Conservation (phyloP, 2,797 vertebrate species). For the Sarcoramphus papa region DNA sequence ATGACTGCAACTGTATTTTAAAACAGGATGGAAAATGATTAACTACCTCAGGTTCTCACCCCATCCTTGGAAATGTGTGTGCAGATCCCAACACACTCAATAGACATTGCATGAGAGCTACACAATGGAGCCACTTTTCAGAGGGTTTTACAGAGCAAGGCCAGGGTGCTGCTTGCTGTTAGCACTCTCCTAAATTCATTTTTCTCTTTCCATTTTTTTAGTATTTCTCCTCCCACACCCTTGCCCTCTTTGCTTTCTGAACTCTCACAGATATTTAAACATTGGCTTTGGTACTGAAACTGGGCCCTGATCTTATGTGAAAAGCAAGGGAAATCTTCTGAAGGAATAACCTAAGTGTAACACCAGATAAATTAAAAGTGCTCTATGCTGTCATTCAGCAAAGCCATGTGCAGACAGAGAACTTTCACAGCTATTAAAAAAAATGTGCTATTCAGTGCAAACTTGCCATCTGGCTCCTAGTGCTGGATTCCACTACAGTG, state of each 20-base stretch:
- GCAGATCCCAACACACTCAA: neutral
- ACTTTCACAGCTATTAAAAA: constrained; percentile 71
- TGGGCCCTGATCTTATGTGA: neutral
- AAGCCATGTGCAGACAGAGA: constrained; percentile 60
- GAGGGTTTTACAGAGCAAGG: neutral
- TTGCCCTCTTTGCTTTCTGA: constrained; percentile 8
- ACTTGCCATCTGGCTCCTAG: constrained; percentile 69
- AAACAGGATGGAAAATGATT: neutral
- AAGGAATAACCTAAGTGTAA: constrained; percentile 38
- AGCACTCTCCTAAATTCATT: neutral
- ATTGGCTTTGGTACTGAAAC: neutral
- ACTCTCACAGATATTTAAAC: neutral
- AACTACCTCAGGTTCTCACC: neutral
- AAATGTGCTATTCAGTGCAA: constrained; percentile 60
- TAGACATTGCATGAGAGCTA: neutral
- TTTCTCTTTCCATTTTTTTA: neutral
- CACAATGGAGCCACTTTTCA: neutral
- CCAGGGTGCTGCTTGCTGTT: neutral
- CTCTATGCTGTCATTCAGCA: constrained; percentile 60
- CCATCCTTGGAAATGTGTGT: neutral
- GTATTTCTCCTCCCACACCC: constrained; percentile 2
- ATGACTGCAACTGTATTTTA: neutral
- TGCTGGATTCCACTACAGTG: constrained; percentile 47
- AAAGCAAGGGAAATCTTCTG: constrained; percentile 38
- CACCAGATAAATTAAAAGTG: constrained; percentile 49